These are phyloP conservation scores for Anabacerthia variegaticeps DNA, from an alignment of 2,797 vertebrate genomes.

Conservation along the genomic window DNA sequence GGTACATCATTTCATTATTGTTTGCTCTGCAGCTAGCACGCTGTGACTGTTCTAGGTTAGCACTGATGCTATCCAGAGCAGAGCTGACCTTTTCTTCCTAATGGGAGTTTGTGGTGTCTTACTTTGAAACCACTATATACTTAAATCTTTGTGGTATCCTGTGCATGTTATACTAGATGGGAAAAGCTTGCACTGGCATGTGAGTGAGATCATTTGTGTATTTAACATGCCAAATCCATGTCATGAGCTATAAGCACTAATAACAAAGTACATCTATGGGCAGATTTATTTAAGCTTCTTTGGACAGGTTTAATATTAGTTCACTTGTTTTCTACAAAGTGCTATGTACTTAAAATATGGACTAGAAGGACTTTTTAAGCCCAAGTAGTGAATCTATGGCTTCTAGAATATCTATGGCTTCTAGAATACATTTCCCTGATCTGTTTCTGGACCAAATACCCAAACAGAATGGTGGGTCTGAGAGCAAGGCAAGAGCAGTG, in stretches of 20 bases:
- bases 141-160: neutral
- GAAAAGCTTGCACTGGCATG: neutral
- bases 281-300: neutral
- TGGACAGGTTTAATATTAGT: neutral
- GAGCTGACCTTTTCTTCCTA: neutral
- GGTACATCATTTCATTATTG: neutral
- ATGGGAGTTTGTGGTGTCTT: neutral
- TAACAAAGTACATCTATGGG: neutral
- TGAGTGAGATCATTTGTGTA: neutral
- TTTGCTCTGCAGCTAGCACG: neutral
- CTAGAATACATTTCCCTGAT: neutral
- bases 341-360: neutral
- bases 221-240: neutral
- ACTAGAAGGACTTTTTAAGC: neutral
- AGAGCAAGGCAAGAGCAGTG: neutral
- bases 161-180: neutral
- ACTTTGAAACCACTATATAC: neutral
- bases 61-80: neutral
- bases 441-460: neutral
- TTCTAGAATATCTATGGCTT: neutral
- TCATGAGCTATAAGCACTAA: neutral
- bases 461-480: neutral
- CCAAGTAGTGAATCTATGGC: neutral
- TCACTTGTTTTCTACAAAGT: neutral
- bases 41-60: neutral